Evolutionary conservation across 2,797 vertebrate genomes (phyloP), one percentile per base, ranked within the genome.

Genomic region (Leptodactylus fallax): DNA sequence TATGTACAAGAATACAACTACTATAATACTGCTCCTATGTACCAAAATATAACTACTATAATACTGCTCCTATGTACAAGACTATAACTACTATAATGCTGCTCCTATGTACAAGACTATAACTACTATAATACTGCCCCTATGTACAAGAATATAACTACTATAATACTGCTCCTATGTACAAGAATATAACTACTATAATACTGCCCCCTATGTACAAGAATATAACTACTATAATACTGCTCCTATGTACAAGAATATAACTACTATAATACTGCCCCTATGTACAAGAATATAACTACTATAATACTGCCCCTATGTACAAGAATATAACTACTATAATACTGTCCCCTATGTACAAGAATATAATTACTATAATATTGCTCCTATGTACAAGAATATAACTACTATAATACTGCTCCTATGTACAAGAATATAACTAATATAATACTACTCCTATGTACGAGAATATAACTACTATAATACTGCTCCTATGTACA

Each of bases 271-370:
- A 27, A 69, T 69, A 69, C 65, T 69, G 65, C 65, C 9, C 65
- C 65, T 69, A 69, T 69, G 13, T 69, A 69, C 25, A 69, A 27
- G 65, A 69, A 69, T 69, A 69, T 69, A 69, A 27, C 65, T 69
- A 27, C 65, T 69, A 69, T 69, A 69, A 69, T 69, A 69, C 65
- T 69, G 23, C 65, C 6, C 25, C 65, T 69, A 69, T 69, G 25
- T 69, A 69, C 65, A 69, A 69, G 65, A 69, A 69, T 69, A 69
- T 69, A 69, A 69, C 65, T 69, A 69, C 65, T 69, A 69, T 69
- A 69, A 69, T 69, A 36, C 65, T 69, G 65, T n/a, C 65, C n/a
- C 65, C 65, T 69, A 69, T 69, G 6, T 69, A 27, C 65, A 27
- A 27, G 65, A 27, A 69, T 69, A 69, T 69, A 69, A 69, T 11